phyloP scores from a whole-genome alignment of 2,113 vertebrate species.

The Gobio gobio region DNA sequence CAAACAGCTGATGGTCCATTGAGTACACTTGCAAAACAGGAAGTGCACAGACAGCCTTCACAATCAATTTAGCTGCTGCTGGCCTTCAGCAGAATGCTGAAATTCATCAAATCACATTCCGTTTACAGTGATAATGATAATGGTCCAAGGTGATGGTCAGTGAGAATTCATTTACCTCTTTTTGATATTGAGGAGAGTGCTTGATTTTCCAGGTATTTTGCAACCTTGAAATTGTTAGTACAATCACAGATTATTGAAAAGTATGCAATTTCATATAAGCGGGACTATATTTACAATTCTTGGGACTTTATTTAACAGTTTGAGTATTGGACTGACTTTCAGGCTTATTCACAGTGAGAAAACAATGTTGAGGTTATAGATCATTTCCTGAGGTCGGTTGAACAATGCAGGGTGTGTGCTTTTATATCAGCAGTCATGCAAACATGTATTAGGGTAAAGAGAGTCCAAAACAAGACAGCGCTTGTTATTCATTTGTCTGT shows the following conservation, averaged over 20 bases:
- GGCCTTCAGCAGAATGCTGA: neutral
- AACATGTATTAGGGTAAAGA: neutral
- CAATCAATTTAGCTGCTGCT: neutral
- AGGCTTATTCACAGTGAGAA: neutral
- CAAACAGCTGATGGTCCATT: neutral
- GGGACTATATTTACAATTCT: neutral
- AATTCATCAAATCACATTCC: neutral
- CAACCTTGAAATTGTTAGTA: neutral
- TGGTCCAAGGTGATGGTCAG: neutral
- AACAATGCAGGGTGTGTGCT: constrained; percentile 47
- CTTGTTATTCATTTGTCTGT: neutral
- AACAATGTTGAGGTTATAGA: constrained; percentile 12
- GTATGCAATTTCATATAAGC: neutral
- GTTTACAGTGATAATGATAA: neutral
- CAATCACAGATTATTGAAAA: neutral
- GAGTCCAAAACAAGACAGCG: neutral
- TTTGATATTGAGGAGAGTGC: neutral
- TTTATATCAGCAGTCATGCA: constrained; percentile 15
- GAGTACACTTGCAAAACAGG: constrained; percentile 48
- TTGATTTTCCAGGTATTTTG: neutral
- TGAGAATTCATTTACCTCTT: neutral
- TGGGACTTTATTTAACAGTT: neutral
- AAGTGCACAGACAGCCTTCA: constrained; percentile 15
- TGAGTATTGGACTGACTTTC: neutral
- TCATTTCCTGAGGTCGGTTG: constrained; percentile 21